Evolutionary conservation across 2,797 vertebrate species (phyloP).

Genomic region (Xenentodon cancila): DNA sequence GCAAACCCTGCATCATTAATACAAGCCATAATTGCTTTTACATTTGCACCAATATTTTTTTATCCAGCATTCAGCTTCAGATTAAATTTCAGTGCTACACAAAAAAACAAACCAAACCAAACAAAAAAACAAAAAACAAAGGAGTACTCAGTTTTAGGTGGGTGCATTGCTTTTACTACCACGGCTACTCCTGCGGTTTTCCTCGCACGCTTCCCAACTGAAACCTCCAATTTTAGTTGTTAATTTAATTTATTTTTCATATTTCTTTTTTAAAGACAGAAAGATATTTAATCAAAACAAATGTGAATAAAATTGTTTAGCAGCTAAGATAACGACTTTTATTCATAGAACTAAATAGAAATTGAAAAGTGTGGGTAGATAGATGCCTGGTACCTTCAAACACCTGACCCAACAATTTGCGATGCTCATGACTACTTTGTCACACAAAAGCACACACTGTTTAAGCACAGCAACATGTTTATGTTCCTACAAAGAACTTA

Average conservation of each 20-base stretch:
- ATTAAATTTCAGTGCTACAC: not conserved
- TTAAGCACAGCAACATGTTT: too few species aligned
- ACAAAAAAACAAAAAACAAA: not conserved
- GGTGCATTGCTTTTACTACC: slow-evolving; percentile 2
- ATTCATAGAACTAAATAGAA: too few species aligned
- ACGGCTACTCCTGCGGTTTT: slow-evolving; percentile 7
- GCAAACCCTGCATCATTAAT: slow-evolving; percentile 7
- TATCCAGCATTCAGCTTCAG: not conserved
- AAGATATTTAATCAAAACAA: not conserved
- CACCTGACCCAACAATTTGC: too few species aligned
- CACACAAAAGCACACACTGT: too few species aligned
- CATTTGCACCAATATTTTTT: not conserved
- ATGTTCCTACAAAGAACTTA: too few species aligned
- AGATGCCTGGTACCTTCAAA: too few species aligned
- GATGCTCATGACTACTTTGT: too few species aligned
- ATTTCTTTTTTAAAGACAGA: slow-evolving; percentile 1
- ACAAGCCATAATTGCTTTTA: not conserved
- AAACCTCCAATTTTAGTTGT: slow-evolving; percentile 5
- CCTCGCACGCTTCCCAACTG: slow-evolving; percentile 6
- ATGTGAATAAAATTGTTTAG: not conserved
- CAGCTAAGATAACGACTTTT: too few species aligned
- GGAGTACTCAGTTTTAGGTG: slow-evolving; percentile 1
- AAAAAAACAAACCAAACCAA: not conserved
- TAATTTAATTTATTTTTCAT: not conserved
- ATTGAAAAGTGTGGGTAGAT: too few species aligned